A percentile compares a stretch with the other conserved stretches of the same genome.
These are phyloP conservation scores for Haemorhous mexicanus DNA, from an alignment of 2,113 vertebrate genomes.

Conservation along the genomic window DNA sequence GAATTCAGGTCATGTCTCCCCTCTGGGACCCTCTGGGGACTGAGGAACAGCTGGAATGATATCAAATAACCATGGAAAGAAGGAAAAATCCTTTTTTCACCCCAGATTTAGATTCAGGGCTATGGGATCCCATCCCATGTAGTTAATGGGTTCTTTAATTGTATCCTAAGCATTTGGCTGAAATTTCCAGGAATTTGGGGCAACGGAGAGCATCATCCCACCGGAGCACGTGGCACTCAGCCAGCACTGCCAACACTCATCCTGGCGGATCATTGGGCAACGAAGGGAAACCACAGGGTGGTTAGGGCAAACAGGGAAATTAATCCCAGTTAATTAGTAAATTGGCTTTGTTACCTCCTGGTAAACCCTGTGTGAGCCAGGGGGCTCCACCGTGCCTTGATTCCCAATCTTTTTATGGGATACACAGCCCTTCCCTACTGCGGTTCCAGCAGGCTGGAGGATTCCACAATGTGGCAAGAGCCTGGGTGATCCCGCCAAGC, in stretches of 20 bases:
- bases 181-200: background rate
- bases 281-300: background rate
- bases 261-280: background rate
- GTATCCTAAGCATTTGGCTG: background rate
- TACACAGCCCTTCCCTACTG: background rate
- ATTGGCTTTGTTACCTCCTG: background rate
- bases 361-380: background rate
- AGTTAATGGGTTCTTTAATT: background rate
- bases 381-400: fast-evolving
- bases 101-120: background rate
- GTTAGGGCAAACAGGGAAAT: conserved; percentile 30
- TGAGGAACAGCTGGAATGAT: background rate
- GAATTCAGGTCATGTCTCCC: conserved; percentile 22
- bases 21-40: background rate
- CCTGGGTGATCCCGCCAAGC: background rate
- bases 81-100: background rate
- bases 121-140: background rate
- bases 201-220: background rate
- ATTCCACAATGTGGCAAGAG: background rate
- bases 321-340: conserved; percentile 22
- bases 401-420: background rate
- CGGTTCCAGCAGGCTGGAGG: fast-evolving
- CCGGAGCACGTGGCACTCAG: fast-evolving
- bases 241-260: background rate
- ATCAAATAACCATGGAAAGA: background rate